Percentiles rank a stretch among this genome's conserved stretches.
phyloP scores from a whole-genome alignment of 1,140 invertebrate genomes.

The Druon quercuslanigerum region DNA sequence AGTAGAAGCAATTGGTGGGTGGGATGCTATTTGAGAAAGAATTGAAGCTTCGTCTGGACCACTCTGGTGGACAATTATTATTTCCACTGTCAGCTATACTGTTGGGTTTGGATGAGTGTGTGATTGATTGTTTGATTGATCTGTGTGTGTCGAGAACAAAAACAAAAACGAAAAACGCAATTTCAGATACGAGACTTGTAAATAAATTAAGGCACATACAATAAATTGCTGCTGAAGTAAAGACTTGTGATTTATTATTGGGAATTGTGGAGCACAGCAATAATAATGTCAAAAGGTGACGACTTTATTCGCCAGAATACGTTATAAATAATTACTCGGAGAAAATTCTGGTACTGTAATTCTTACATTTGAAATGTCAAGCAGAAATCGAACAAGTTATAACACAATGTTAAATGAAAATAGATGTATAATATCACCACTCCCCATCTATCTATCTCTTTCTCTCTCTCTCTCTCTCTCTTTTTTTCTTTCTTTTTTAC shows the following conservation, averaged over 20 bases:
- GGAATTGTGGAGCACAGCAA: not conserved
- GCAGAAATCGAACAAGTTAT: not conserved
- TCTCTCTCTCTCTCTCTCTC: not conserved
- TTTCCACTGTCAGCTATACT: constrained; percentile 1
- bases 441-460: too few species aligned
- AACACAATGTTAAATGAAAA: not conserved
- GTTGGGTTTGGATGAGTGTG: too few species aligned
- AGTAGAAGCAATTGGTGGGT: too few species aligned
- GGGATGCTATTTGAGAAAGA: too few species aligned
- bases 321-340: constrained; percentile 10
- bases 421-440: too few species aligned
- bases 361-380: too few species aligned
- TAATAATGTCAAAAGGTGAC: not conserved
- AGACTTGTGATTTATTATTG: not conserved
- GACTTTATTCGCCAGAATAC: not conserved
- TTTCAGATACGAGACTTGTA: not conserved
- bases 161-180: not conserved
- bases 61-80: too few species aligned
- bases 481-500: not conserved
- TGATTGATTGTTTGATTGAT: too few species aligned
- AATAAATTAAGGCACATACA: constrained; percentile 23
- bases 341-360: constrained; percentile 5
- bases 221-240: constrained; percentile 1
- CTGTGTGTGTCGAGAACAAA: not conserved
- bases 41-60: too few species aligned